Conservation (phyloP, 2,113 vertebrate species). For the Tachysurus vachellii region DNA sequence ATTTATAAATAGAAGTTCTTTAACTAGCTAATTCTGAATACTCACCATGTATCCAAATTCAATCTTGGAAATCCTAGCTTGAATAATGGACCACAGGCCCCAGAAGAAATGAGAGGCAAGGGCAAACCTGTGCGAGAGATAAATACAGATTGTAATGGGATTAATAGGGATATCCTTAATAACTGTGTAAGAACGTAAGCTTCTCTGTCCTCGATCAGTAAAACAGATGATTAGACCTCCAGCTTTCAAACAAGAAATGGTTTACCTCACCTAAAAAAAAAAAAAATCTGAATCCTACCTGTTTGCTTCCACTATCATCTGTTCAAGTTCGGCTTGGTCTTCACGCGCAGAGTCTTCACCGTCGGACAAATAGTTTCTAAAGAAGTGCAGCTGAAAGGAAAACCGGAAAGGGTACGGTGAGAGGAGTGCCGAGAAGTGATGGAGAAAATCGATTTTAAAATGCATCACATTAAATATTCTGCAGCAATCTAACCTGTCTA, state of each 20-base stretch:
- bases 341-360: conserved; percentile 41
- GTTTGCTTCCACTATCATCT: conserved; percentile 81
- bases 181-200: background rate
- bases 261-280: background rate
- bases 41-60: conserved; percentile 93
- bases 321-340: conserved; percentile 73
- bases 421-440: background rate
- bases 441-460: background rate
- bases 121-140: conserved; percentile 74
- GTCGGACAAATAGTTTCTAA: conserved; percentile 82
- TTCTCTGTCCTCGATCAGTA: background rate
- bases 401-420: background rate
- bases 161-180: background rate
- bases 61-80: conserved; percentile 91
- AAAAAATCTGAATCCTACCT: conserved; percentile 68
- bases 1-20: background rate
- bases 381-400: conserved; percentile 80
- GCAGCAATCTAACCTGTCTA: background rate
- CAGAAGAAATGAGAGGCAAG: conserved; percentile 93
- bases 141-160: background rate
- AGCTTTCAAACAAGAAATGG: background rate
- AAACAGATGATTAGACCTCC: background rate
- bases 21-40: background rate
- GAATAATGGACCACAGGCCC: conserved; percentile 94
- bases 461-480: background rate